Evolutionary conservation across 2,888 invertebrate genomes (phyloP).

Genomic region (Machimus rusticus): DNA sequence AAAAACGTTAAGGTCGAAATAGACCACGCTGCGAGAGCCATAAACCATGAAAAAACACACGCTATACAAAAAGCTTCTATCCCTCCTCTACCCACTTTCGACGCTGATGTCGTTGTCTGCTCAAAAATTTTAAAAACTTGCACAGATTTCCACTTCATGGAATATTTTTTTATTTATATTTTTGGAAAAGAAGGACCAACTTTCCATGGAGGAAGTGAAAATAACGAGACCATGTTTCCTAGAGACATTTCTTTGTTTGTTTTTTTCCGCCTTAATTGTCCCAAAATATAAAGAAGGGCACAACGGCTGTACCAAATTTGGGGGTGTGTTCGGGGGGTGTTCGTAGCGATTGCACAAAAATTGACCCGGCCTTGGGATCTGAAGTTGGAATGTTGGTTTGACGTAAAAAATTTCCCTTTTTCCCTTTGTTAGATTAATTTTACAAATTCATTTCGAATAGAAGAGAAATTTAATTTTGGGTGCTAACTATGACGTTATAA

Average conservation of each 20-base stretch:
- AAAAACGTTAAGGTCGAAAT: conserved; percentile 29
- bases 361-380: background rate
- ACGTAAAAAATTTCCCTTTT: background rate
- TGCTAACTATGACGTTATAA: background rate
- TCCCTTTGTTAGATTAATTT: conserved; percentile 15
- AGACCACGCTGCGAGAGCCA: conserved; percentile 6
- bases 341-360: conserved; percentile 16
- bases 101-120: background rate
- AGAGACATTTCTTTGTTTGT: background rate
- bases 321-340: background rate
- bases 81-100: background rate
- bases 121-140: conserved; percentile 10
- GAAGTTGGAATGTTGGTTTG: background rate
- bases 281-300: background rate
- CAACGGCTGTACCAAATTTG: background rate
- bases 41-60: background rate
- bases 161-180: background rate
- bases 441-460: background rate
- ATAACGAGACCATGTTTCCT: conserved; percentile 19
- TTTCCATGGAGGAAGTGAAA: background rate
- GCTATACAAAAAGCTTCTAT: background rate
- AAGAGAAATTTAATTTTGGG: background rate
- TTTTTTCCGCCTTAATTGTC: background rate
- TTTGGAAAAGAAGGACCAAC: background rate
- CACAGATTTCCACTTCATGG: conserved; percentile 2